Evolutionary conservation across 2,113 vertebrate genomes (phyloP).

Genomic region (Uropsilus gracilis): DNA sequence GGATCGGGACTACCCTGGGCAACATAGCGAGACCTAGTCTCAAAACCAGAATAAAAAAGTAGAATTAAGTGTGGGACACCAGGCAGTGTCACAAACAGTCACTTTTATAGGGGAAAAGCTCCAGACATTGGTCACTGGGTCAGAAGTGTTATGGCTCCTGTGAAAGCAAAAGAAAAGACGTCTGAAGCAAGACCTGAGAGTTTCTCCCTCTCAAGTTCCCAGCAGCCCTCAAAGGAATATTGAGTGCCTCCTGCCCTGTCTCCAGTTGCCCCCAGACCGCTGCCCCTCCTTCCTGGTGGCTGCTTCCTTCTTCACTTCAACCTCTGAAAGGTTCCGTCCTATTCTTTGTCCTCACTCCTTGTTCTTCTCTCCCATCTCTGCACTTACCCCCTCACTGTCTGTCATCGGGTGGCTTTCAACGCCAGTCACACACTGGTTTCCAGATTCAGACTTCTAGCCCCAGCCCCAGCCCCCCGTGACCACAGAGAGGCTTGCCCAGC

Average conservation of each 20-base stretch:
- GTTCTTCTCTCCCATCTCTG: neutral
- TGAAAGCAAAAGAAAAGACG: too few species aligned
- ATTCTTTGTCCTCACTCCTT: neutral
- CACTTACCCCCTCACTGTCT: neutral
- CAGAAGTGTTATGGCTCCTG: too few species aligned
- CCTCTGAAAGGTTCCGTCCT: neutral
- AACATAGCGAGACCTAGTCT: too few species aligned
- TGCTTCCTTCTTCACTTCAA: neutral
- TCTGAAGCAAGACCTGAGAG: too few species aligned
- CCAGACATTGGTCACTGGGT: too few species aligned
- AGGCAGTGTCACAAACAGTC: too few species aligned
- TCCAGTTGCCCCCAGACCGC: neutral
- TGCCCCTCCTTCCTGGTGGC: neutral
- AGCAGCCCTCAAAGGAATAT: too few species aligned
- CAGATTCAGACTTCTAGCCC: neutral
- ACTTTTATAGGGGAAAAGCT: too few species aligned
- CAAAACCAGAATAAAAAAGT: too few species aligned
- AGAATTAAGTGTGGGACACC: too few species aligned
- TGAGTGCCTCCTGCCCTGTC: neutral
- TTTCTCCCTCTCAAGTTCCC: too few species aligned
- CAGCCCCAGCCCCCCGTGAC: fast-evolving
- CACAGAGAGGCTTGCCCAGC: neutral
- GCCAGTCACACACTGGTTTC: neutral
- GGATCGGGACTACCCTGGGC: too few species aligned
- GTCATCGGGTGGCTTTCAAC: neutral